phyloP scores from a whole-genome alignment of 2,888 invertebrate species.

The Megastigmus dorsalis region DNA sequence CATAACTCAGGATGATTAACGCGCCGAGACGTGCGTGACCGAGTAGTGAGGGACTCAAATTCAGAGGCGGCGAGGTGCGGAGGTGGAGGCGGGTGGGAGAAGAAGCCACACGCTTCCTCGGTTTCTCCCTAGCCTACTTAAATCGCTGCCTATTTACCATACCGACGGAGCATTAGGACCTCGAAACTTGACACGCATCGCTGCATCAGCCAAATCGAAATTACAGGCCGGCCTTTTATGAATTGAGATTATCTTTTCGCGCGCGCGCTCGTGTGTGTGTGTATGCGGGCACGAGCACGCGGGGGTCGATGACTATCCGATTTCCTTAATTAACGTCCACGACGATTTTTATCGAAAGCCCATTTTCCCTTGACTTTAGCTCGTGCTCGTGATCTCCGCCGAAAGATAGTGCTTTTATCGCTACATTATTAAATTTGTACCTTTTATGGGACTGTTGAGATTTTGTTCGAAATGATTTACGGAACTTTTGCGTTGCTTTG shows the following conservation, averaged over 20 bases:
- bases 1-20: slow-evolving; percentile 70
- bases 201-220: slow-evolving; percentile 26
- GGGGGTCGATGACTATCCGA: background rate
- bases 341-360: slow-evolving; percentile 1
- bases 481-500: no score
- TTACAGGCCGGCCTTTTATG: slow-evolving; percentile 26
- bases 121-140: slow-evolving; percentile 35
- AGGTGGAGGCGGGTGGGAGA: no score
- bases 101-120: slow-evolving; percentile 61
- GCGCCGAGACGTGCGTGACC: slow-evolving; percentile 68
- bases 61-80: slow-evolving; percentile 14
- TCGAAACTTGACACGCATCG: slow-evolving; percentile 33
- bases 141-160: slow-evolving; percentile 29
- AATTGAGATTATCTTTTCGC: slow-evolving; percentile 25
- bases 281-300: no score
- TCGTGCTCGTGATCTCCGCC: background rate
- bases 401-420: slow-evolving; percentile 12
- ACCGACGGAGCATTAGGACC: slow-evolving; percentile 26
- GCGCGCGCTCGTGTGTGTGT: no score
- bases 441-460: background rate
- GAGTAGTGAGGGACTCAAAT: slow-evolving; percentile 59
- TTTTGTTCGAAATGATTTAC: no score
- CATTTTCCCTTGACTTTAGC: background rate
- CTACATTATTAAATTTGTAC: slow-evolving; percentile 23
- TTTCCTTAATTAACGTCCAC: slow-evolving; percentile 27